phyloP scores from a whole-genome alignment of 2,888 invertebrate species.

The Mellilla xanthometata region DNA sequence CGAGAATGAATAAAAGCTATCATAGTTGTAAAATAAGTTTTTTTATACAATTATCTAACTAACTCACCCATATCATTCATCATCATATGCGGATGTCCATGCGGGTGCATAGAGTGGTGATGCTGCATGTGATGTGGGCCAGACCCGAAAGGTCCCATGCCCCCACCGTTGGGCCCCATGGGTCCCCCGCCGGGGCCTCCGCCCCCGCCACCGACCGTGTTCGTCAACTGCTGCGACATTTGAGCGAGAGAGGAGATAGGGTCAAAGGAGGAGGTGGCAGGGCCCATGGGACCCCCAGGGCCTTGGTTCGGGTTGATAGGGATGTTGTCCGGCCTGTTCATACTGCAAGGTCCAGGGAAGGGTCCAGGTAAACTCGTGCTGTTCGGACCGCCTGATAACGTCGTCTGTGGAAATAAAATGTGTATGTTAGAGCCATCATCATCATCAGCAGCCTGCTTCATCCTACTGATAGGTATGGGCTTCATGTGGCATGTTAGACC shows the following conservation, averaged over 20 bases:
- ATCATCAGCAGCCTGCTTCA: too few relatives aligned
- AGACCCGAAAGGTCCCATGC: slow-evolving; percentile 68
- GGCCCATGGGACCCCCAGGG: slow-evolving; percentile 82
- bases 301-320: slow-evolving; percentile 78
- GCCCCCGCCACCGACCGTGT: slow-evolving; percentile 83
- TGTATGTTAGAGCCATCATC: too few relatives aligned
- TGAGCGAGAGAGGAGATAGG: slow-evolving; percentile 96
- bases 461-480: too few relatives aligned
- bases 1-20: too few relatives aligned
- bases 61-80: slow-evolving; percentile 75
- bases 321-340: slow-evolving; percentile 74
- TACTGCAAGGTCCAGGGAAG: slow-evolving; percentile 77
- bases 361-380: slow-evolving; percentile 77
- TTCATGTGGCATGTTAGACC: too few relatives aligned
- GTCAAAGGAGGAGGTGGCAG: slow-evolving; percentile 87
- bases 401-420: slow-evolving; percentile 56
- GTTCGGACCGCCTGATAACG: slow-evolving; percentile 74
- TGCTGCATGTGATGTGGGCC: slow-evolving; percentile 76
- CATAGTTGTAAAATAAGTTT: too few relatives aligned
- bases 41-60: too few relatives aligned
- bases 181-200: slow-evolving; percentile 56
- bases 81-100: slow-evolving; percentile 77
- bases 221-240: slow-evolving; percentile 96
- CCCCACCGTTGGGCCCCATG: slow-evolving; percentile 62
- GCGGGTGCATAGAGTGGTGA: slow-evolving; percentile 74